A percentile compares a stretch with the other conserved stretches of the same genome.
phyloP scores from a whole-genome alignment of 2,797 vertebrate species.

The Selene dorsalis region DNA sequence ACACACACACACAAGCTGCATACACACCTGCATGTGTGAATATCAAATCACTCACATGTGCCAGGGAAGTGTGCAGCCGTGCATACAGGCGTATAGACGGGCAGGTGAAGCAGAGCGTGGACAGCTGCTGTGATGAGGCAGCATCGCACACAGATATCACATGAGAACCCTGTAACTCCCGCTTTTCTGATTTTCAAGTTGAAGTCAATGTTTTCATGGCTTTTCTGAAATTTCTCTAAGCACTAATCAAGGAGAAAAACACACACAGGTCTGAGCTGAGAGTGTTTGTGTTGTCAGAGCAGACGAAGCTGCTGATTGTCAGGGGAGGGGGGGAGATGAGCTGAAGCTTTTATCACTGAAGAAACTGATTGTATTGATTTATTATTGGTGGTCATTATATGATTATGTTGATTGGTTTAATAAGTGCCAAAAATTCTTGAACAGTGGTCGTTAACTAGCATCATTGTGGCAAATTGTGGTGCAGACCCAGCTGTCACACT shows the following conservation, averaged over 20 bases:
- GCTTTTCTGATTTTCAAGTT: constrained; percentile 51
- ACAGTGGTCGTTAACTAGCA: background rate
- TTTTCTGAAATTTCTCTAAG: constrained; percentile 8
- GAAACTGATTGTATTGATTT: constrained; percentile 10
- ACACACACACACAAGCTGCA: constrained; percentile 8
- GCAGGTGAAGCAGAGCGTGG: constrained; percentile 67
- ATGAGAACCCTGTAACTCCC: constrained; percentile 23
- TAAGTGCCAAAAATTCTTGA: background rate
- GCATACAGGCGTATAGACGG: constrained; percentile 47
- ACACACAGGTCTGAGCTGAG: constrained; percentile 6
- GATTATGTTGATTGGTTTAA: background rate
- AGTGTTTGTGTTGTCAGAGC: constrained; percentile 34
- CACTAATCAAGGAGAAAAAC: constrained; percentile 26
- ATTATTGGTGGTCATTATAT: no score
- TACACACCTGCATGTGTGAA: constrained; percentile 29
- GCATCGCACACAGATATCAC: constrained; percentile 36
- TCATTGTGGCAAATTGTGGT: no score
- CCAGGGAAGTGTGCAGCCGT: constrained; percentile 23
- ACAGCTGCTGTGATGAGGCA: constrained; percentile 57
- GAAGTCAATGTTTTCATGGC: constrained; percentile 45
- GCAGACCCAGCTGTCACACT: no score
- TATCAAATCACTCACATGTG: constrained; percentile 54
- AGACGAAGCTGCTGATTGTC: constrained; percentile 36
- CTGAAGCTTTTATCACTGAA: no score
- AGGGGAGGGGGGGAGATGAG: constrained; percentile 2